These are phyloP conservation scores for Drosophila subsilvestris DNA, from an alignment of 2,888 invertebrate genomes.

Conservation along the genomic window DNA sequence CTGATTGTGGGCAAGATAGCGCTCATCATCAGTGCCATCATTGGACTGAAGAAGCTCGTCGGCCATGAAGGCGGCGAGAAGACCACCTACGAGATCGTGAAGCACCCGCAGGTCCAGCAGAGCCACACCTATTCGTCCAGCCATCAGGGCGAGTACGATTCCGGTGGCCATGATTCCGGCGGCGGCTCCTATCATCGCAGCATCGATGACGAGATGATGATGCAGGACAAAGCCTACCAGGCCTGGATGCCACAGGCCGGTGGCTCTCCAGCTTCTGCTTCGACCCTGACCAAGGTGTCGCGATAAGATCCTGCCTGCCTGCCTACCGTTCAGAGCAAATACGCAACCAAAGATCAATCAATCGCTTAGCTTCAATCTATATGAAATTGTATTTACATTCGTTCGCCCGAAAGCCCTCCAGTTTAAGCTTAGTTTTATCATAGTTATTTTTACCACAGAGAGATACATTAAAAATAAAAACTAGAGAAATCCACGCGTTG, in stretches of 20 bases:
- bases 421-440: conserved; percentile 44
- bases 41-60: conserved; percentile 92
- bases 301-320: conserved; percentile 48
- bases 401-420: conserved; percentile 48
- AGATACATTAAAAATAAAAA: conserved; percentile 16
- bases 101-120: conserved; percentile 92
- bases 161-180: conserved; percentile 86
- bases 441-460: conserved; percentile 59
- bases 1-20: conserved; percentile 93
- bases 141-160: conserved; percentile 87
- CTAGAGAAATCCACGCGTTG: conserved; percentile 63
- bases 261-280: conserved; percentile 18
- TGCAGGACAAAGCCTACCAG: conserved; percentile 87
- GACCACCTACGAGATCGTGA: conserved; percentile 93
- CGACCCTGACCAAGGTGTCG: conserved; percentile 44
- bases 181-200: conserved; percentile 86
- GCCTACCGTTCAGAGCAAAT: conserved; percentile 4
- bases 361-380: conserved; percentile 63
- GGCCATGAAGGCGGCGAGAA: conserved; percentile 89
- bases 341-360: conserved; percentile 72
- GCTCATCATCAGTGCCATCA: conserved; percentile 90
- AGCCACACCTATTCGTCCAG: conserved; percentile 90
- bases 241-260: conserved; percentile 84
- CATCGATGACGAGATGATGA: conserved; percentile 86
- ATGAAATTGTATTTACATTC: conserved; percentile 71